These are phyloP conservation scores for Toxonevra muliebris DNA, from an alignment of 2,888 invertebrate genomes.

Conservation along the genomic window DNA sequence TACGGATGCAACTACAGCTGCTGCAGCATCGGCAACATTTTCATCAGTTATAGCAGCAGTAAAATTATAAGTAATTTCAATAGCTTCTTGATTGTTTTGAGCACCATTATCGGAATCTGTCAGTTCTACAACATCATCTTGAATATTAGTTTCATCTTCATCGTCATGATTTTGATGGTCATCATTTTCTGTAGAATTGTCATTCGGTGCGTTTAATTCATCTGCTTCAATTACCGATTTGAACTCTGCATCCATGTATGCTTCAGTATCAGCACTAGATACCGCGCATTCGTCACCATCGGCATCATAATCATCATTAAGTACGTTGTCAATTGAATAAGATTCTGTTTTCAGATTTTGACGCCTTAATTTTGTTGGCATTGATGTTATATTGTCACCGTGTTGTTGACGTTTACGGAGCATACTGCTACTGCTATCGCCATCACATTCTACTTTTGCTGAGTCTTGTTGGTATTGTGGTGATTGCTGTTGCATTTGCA, in stretches of 20 bases:
- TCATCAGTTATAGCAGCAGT: neutral
- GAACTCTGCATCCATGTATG: no score
- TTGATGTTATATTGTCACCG: no score
- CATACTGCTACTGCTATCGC: neutral
- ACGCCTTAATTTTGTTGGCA: no score
- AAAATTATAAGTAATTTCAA: no score
- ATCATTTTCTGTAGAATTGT: neutral
- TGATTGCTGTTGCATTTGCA: slow-evolving; percentile 32
- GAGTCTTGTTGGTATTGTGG: slow-evolving; percentile 10
- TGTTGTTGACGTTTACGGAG: no score
- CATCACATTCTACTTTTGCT: neutral
- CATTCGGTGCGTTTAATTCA: neutral
- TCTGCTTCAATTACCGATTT: neutral
- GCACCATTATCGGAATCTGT: neutral
- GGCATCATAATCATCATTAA: no score
- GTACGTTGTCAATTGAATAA: no score
- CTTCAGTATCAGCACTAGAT: no score
- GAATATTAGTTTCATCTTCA: neutral
- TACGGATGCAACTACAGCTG: no score
- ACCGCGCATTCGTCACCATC: no score
- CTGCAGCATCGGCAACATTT: neutral
- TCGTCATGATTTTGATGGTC: neutral
- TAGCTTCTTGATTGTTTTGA: no score
- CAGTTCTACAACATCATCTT: neutral
- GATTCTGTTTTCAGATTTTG: no score